Conservation (phyloP, 2,797 vertebrate species). For the Microctenopoma stevenorrisi region DNA sequence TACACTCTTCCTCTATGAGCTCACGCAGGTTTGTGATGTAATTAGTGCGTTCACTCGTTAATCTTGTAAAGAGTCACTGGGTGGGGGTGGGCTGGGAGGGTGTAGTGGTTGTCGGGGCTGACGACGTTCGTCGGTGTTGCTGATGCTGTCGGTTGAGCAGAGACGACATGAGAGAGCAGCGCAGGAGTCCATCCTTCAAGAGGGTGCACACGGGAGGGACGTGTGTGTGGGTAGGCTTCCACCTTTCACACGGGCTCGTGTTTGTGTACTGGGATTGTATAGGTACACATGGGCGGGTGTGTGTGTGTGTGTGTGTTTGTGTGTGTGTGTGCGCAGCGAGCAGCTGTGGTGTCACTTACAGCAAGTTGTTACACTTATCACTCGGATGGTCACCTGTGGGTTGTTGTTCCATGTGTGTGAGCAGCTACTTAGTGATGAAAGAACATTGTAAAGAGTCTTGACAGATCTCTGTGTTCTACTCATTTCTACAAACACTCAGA, state of each 20-base stretch:
- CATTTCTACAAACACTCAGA: too few species aligned
- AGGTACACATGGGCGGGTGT: too few species aligned
- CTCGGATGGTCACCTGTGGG: too few species aligned
- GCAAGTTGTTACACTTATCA: too few species aligned
- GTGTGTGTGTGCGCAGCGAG: too few species aligned
- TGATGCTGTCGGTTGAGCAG: not conserved
- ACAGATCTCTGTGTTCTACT: too few species aligned
- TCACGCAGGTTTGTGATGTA: conserved; percentile 58
- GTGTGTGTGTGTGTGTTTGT: not conserved
- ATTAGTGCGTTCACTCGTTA: conserved; percentile 34
- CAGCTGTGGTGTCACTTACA: too few species aligned
- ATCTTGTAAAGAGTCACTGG: conserved; percentile 25
- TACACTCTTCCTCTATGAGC: not conserved
- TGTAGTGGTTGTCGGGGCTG: not conserved
- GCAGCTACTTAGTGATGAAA: too few species aligned
- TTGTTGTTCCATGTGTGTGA: too few species aligned
- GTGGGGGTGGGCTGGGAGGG: too few species aligned
- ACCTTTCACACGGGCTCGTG: conserved; percentile 2
- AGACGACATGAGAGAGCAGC: conserved; percentile 59
- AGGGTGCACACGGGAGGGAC: conserved; percentile 40
- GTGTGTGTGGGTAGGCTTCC: conserved; percentile 8
- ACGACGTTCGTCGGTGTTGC: not conserved
- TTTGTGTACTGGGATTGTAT: conserved; percentile 13
- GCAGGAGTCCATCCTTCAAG: conserved; percentile 41
- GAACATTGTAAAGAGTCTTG: too few species aligned